Evolutionary conservation across 2,113 vertebrate species (phyloP).

Genomic region (Odontesthes bonariensis): DNA sequence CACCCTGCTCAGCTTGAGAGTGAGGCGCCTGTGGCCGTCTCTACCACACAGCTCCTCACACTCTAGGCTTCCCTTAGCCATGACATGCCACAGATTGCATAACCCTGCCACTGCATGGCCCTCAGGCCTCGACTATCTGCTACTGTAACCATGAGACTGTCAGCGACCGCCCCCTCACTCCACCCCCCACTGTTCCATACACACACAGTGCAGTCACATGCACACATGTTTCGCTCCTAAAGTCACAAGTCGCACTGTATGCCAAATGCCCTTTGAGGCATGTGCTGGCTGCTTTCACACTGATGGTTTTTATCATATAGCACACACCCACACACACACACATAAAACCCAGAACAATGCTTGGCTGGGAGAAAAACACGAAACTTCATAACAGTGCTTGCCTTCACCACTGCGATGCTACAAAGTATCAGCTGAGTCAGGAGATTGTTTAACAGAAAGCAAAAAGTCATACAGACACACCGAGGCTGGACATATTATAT

Average conservation of each 20-base stretch:
- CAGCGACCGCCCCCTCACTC: conserved; percentile 11
- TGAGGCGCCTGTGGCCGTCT: conserved; percentile 12
- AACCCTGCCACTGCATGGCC: conserved; percentile 64
- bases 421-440: conserved; percentile 46
- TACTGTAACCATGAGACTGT: conserved; percentile 51
- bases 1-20: conserved; percentile 14
- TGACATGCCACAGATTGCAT: conserved; percentile 63
- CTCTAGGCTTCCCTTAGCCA: conserved; percentile 32
- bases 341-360: conserved; percentile 31
- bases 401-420: conserved; percentile 28
- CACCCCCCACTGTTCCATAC: conserved; percentile 24
- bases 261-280: conserved; percentile 9
- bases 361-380: conserved; percentile 26
- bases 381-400: conserved; percentile 19
- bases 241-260: conserved; percentile 45
- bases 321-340: conserved; percentile 3
- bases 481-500: not conserved
- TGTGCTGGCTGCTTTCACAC: conserved; percentile 25
- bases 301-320: not conserved
- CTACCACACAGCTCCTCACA: conserved; percentile 24
- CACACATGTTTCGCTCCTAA: conserved; percentile 10
- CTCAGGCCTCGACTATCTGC: conserved; percentile 50
- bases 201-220: conserved; percentile 36
- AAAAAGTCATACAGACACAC: not conserved
- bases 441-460: conserved; percentile 18